A percentile compares a stretch with the other conserved stretches of the same genome.
These are phyloP conservation scores for Disparrhopalites patrizii DNA, from an alignment of 2,888 invertebrate genomes.

Conservation along the genomic window DNA sequence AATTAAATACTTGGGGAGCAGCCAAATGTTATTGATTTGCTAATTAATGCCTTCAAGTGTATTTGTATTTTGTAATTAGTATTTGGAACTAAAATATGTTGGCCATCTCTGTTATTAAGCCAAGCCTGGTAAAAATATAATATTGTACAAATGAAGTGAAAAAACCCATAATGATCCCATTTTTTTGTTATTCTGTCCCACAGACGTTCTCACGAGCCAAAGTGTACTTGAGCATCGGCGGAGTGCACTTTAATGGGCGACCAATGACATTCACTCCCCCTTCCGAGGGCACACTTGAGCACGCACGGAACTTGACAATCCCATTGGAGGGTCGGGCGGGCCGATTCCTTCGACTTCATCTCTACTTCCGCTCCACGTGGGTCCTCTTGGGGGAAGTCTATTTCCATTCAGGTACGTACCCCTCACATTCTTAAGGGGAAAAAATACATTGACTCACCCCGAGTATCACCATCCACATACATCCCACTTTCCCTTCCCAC, in stretches of 20 bases:
- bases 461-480: background rate
- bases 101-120: too few relatives aligned
- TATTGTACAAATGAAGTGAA: background rate
- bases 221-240: constrained; percentile 71
- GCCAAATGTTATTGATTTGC: too few relatives aligned
- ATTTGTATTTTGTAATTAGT: too few relatives aligned
- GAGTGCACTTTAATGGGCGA: constrained; percentile 63
- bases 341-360: constrained; percentile 67
- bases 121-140: background rate
- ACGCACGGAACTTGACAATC: constrained; percentile 75
- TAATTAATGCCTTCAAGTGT: too few relatives aligned
- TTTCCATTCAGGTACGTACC: constrained; percentile 70
- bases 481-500: background rate
- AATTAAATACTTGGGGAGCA: too few relatives aligned
- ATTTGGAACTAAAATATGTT: too few relatives aligned
- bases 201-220: constrained; percentile 75
- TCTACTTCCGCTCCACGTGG: constrained; percentile 74
- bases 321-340: constrained; percentile 72
- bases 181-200: constrained; percentile 28
- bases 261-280: constrained; percentile 75
- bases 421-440: background rate
- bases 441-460: too few relatives aligned
- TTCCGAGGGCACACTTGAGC: constrained; percentile 61
- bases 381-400: constrained; percentile 80
- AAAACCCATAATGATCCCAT: background rate